A percentile compares a stretch with the other conserved stretches of the same genome.
Evolutionary conservation across 2,797 vertebrate species (phyloP).

Genomic region (Sebastes trivittatus): DNA sequence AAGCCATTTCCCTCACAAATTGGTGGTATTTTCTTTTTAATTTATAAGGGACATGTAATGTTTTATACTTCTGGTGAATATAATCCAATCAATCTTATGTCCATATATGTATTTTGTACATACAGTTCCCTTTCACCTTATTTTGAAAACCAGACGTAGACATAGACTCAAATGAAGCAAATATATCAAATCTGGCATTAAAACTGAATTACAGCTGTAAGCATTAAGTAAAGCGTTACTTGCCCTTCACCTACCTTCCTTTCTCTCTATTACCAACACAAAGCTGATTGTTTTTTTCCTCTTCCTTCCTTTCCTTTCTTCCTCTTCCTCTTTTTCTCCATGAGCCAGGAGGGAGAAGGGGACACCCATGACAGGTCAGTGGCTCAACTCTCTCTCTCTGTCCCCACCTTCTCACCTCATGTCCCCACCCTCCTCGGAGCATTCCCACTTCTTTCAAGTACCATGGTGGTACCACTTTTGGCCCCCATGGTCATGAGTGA

Average conservation of each 20-base stretch:
- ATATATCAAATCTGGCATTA: neutral
- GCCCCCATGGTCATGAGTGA: neutral
- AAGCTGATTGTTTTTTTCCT: slow-evolving; percentile 30
- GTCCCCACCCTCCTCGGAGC: neutral
- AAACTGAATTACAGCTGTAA: neutral
- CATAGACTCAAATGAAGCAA: no score
- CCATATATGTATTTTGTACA: no score
- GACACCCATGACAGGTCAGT: slow-evolving; percentile 98
- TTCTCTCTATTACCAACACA: slow-evolving; percentile 2
- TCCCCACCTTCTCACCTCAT: neutral
- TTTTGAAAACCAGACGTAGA: no score
- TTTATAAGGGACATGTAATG: no score
- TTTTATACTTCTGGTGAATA: no score
- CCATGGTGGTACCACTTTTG: neutral
- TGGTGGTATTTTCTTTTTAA: no score
- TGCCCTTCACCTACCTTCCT: neutral
- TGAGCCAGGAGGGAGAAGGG: slow-evolving; percentile 93
- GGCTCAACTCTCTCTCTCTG: slow-evolving; percentile 60
- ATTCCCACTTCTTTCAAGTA: neutral
- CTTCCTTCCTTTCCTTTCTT: slow-evolving; percentile 36
- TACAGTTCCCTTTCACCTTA: no score
- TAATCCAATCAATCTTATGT: no score
- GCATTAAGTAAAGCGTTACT: neutral
- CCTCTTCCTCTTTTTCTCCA: slow-evolving; percentile 72
- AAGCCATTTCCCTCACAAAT: no score